Percentiles rank a stretch among this genome's conserved stretches.
Evolutionary conservation across 1,140 invertebrate genomes (phyloP).

Genomic region (Thaumatotibia leucotreta): DNA sequence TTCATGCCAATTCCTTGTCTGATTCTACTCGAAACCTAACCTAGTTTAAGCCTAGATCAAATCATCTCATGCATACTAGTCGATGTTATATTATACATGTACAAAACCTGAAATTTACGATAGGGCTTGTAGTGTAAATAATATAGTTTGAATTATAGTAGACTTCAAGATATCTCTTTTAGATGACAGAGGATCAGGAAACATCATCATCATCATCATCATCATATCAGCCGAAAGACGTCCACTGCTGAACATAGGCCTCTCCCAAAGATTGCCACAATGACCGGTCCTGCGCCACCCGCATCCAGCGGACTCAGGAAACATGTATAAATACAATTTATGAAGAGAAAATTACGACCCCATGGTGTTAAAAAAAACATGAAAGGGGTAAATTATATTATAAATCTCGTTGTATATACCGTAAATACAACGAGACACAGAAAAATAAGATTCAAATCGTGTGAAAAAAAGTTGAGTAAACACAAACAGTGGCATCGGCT

Average conservation of each 20-base stretch:
- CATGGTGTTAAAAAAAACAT: background rate
- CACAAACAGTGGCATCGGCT: background rate
- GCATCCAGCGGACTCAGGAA: too few species aligned
- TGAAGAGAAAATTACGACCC: background rate
- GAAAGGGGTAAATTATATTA: background rate
- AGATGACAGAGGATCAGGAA: background rate
- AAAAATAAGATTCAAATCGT: background rate
- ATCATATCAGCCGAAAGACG: too few species aligned
- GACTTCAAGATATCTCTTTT: background rate
- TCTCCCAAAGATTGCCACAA: too few species aligned
- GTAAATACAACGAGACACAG: background rate
- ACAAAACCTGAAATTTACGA: background rate
- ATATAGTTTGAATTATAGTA: background rate
- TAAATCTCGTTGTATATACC: too few species aligned
- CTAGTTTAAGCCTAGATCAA: background rate
- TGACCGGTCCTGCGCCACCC: too few species aligned
- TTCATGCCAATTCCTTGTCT: background rate
- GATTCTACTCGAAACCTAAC: background rate
- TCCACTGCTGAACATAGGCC: too few species aligned
- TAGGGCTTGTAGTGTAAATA: background rate
- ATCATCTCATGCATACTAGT: background rate
- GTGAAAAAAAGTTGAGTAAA: background rate
- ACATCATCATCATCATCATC: too few species aligned
- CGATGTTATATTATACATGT: background rate
- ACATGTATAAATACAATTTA: background rate